Evolutionary conservation across 2,888 invertebrate species (phyloP).

Genomic region (Diabrotica balteata): DNA sequence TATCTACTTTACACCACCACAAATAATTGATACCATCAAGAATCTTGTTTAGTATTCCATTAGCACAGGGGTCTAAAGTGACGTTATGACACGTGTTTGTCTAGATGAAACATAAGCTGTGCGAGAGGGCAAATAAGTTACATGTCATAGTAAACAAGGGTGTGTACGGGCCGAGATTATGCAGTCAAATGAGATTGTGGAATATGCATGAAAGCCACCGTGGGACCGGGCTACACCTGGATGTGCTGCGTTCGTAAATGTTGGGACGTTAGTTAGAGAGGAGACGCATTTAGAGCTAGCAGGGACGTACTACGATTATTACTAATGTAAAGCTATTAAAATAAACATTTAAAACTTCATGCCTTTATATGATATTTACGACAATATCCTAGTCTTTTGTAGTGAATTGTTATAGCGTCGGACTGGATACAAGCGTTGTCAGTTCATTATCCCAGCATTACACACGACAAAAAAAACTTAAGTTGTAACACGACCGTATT

Average conservation of each 20-base stretch:
- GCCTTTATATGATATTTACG: too few relatives aligned
- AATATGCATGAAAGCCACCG: slow-evolving; percentile 59
- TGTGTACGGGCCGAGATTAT: slow-evolving; percentile 56
- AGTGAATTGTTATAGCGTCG: too few relatives aligned
- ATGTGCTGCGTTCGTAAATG: slow-evolving; percentile 15
- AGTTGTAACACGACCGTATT: too few relatives aligned
- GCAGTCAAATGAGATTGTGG: slow-evolving; percentile 60
- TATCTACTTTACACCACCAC: slow-evolving; percentile 17
- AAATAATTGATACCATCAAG: slow-evolving; percentile 34
- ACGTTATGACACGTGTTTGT: slow-evolving; percentile 42
- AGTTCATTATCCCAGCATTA: too few relatives aligned
- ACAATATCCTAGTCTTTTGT: too few relatives aligned
- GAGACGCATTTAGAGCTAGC: not conserved
- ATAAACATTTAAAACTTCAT: too few relatives aligned
- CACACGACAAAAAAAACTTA: too few relatives aligned
- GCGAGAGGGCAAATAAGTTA: slow-evolving; percentile 50
- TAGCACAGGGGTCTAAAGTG: slow-evolving; percentile 37
- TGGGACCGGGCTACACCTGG: slow-evolving; percentile 45
- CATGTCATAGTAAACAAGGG: slow-evolving; percentile 56
- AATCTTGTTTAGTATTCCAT: slow-evolving; percentile 42
- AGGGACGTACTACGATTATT: not conserved
- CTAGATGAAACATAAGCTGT: slow-evolving; percentile 43
- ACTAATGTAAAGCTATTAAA: too few relatives aligned
- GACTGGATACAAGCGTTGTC: too few relatives aligned
- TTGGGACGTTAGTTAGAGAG: not conserved